Conservation (phyloP, 2,888 invertebrate species). For the Andrena chrysosceles region DNA sequence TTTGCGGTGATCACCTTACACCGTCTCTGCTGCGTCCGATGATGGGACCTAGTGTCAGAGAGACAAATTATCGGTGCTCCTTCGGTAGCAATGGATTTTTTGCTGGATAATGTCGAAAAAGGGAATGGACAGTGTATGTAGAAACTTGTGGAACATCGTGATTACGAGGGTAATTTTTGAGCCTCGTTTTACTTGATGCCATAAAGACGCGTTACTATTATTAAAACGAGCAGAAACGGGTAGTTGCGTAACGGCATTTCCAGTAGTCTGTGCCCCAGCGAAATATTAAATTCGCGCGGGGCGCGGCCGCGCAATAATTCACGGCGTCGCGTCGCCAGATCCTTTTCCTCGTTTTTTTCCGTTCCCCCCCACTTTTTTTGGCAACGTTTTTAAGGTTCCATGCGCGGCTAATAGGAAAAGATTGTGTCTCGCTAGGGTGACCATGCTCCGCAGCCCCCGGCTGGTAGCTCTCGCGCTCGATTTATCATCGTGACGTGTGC, state of each 20-base stretch:
- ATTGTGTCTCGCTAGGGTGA: constrained; percentile 72
- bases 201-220: constrained; percentile 14
- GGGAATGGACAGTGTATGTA: not conserved
- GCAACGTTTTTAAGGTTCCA: constrained; percentile 70
- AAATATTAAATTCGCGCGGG: constrained; percentile 65
- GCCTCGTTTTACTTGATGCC: not conserved
- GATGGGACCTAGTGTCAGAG: not conserved
- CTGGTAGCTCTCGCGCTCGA: constrained; percentile 74
- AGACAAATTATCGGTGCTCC: not conserved
- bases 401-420: constrained; percentile 72
- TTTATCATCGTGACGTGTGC: constrained; percentile 76
- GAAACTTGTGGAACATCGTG: not conserved
- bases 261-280: constrained; percentile 15
- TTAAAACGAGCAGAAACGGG: constrained; percentile 39
- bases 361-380: constrained; percentile 54
- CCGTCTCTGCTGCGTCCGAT: not conserved
- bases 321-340: constrained; percentile 28
- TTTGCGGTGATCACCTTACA: not conserved
- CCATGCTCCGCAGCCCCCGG: constrained; percentile 33
- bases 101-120: not conserved
- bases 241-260: constrained; percentile 16
- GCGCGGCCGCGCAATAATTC: constrained; percentile 58
- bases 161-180: not conserved
- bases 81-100: no score
- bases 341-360: constrained; percentile 32